Evolutionary conservation across 2,888 invertebrate genomes (phyloP).

Genomic region (Nemotelus nigrinus): DNA sequence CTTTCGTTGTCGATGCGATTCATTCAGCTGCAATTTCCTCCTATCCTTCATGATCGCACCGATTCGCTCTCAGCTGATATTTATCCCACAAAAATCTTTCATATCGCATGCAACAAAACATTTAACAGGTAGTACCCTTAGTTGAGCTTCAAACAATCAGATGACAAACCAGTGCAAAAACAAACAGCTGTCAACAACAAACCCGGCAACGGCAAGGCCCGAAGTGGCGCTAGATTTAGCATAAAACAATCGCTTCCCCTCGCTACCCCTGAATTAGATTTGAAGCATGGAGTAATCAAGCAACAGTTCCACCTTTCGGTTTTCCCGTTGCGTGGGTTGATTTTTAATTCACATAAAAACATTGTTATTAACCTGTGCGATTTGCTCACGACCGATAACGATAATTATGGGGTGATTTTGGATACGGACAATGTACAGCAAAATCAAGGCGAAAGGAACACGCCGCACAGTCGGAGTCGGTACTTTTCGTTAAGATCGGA

Average conservation of each 20-base stretch:
- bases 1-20: too few species aligned
- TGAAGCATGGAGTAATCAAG: neutral
- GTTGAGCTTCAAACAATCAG: neutral
- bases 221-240: constrained; percentile 25
- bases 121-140: constrained; percentile 33
- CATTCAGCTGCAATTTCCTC: constrained; percentile 21
- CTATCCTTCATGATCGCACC: neutral
- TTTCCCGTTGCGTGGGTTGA: too few species aligned
- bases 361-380: constrained; percentile 21
- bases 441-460: neutral
- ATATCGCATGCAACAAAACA: constrained; percentile 21
- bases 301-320: too few species aligned
- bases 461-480: neutral
- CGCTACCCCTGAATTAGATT: neutral
- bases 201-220: neutral
- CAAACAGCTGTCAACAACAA: constrained; percentile 33
- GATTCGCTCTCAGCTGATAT: too few species aligned
- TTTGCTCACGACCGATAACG: constrained; percentile 31
- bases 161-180: constrained; percentile 11
- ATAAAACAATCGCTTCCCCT: neutral
- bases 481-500: constrained; percentile 1
- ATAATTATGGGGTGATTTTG: constrained; percentile 4
- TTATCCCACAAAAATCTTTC: neutral
- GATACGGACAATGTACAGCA: neutral
- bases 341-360: neutral